Conservation (phyloP, 2,888 invertebrate genomes). For the Adela reaumurella region DNA sequence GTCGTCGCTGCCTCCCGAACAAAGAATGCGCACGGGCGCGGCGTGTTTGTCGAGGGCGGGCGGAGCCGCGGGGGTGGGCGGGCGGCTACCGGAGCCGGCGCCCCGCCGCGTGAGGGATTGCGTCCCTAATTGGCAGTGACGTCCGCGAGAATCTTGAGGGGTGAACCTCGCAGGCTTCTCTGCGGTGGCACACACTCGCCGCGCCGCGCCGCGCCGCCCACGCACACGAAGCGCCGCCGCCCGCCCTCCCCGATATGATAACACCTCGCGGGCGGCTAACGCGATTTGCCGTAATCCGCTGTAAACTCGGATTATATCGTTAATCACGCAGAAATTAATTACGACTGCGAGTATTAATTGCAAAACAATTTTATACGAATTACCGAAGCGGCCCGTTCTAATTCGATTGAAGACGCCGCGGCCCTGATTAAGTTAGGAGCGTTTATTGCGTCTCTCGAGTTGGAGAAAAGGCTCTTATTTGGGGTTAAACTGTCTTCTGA, state of each 20-base stretch:
- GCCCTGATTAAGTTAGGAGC: background rate
- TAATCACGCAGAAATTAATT: conserved; percentile 55
- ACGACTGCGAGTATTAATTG: conserved; percentile 55
- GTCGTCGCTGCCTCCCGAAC: background rate
- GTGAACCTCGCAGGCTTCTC: conserved; percentile 47
- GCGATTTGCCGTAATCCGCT: conserved; percentile 46
- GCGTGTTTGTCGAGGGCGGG: conserved; percentile 7
- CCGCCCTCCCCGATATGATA: conserved; percentile 32
- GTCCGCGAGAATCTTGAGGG: conserved; percentile 58
- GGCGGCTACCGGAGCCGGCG: conserved; percentile 19
- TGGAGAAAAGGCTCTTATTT: conserved; percentile 25
- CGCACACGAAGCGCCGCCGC: conserved; percentile 17
- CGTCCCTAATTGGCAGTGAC: conserved; percentile 57
- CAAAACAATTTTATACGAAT: conserved; percentile 47
- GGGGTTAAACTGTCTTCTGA: background rate
- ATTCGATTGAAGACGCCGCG: conserved; percentile 3
- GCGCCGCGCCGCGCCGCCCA: conserved; percentile 7
- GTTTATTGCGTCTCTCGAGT: conserved; percentile 7
- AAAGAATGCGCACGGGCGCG: background rate
- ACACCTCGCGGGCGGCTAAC: conserved; percentile 44
- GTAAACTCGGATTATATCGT: conserved; percentile 53
- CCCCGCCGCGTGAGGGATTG: conserved; percentile 53
- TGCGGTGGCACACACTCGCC: conserved; percentile 8
- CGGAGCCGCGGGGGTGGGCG: conserved; percentile 14
- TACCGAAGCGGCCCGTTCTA: conserved; percentile 18